These are phyloP conservation scores for Teleogryllus oceanicus DNA, from an alignment of 2,888 invertebrate species.

Conservation along the genomic window DNA sequence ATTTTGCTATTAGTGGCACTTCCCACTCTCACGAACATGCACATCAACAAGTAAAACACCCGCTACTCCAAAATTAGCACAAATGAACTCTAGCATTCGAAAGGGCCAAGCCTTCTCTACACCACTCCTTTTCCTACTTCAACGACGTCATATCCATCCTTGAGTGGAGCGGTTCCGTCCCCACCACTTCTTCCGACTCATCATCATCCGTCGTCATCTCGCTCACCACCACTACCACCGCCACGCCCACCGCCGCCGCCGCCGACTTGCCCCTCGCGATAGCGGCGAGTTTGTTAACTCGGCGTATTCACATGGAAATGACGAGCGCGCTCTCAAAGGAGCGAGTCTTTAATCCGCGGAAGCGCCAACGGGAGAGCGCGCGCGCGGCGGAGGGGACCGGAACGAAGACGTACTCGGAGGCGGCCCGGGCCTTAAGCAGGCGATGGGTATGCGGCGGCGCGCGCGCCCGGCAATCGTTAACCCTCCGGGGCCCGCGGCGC, in stretches of 20 bases:
- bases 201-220: not conserved
- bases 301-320: slow-evolving; percentile 18
- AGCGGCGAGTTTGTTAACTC: slow-evolving; percentile 10
- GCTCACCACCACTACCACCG: not conserved
- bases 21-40: too few species aligned
- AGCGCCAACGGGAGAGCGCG: not conserved
- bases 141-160: not conserved
- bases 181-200: not conserved
- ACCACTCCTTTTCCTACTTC: too few species aligned
- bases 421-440: too few species aligned
- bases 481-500: too few species aligned
- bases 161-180: not conserved
- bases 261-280: not conserved
- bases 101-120: too few species aligned
- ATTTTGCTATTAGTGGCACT: too few species aligned
- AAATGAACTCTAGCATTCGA: too few species aligned
- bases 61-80: too few species aligned
- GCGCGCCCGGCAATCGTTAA: too few species aligned
- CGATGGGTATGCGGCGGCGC: too few species aligned
- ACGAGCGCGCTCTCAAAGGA: not conserved
- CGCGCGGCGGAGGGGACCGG: not conserved
- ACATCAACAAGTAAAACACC: too few species aligned
- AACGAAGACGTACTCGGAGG: too few species aligned
- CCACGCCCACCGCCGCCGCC: not conserved
- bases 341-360: slow-evolving; percentile 1